Conservation (phyloP, 2,888 invertebrate species). For the Sphaerophoria rueppellii region DNA sequence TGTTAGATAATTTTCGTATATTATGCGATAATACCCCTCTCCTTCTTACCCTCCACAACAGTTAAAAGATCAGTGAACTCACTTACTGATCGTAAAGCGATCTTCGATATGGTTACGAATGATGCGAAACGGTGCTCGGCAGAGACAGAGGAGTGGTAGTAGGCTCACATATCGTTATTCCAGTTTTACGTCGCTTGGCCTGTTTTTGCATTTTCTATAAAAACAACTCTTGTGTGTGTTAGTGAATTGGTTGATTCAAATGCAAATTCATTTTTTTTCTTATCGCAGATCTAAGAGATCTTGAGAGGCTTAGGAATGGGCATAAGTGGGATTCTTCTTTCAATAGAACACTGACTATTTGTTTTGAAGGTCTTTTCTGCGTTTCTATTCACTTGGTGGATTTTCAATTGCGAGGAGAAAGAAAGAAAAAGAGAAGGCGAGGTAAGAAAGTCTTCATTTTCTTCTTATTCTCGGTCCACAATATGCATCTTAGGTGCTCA, state of each 20-base stretch:
- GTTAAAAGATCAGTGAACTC: slow-evolving; percentile 61
- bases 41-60: not conserved
- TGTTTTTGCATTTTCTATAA: slow-evolving; percentile 16
- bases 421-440: not conserved
- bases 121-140: slow-evolving; percentile 16
- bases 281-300: slow-evolving; percentile 31
- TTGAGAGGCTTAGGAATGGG: not conserved
- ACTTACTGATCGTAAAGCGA: slow-evolving; percentile 16
- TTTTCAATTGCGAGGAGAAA: not conserved
- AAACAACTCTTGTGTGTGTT: not conserved
- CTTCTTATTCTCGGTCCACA: not conserved
- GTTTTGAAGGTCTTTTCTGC: slow-evolving; percentile 34
- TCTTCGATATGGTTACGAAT: slow-evolving; percentile 26
- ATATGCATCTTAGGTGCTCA: not conserved
- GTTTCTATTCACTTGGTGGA: not conserved
- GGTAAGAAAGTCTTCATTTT: slow-evolving; percentile 53
- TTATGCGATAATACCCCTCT: slow-evolving; percentile 49
- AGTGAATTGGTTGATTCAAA: slow-evolving; percentile 29
- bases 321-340: not conserved
- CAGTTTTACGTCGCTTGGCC: slow-evolving; percentile 51
- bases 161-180: slow-evolving; percentile 34
- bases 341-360: not conserved
- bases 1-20: slow-evolving; percentile 64
- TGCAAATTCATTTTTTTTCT: slow-evolving; percentile 41
- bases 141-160: not conserved